Conservation (phyloP, 2,797 vertebrate species). For the Siniperca obscura region DNA sequence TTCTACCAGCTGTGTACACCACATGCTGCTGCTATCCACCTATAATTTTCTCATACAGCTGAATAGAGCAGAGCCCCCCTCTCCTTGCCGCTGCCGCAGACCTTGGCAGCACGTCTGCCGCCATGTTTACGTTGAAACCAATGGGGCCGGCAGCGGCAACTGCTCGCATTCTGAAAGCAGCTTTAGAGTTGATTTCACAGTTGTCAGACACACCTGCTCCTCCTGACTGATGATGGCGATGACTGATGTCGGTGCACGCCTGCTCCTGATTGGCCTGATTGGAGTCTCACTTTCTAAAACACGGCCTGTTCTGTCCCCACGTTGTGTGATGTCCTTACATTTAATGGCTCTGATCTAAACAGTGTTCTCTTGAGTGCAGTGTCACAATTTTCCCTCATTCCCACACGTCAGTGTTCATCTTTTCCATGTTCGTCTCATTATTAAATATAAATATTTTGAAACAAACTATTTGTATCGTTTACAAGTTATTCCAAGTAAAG, state of each 20-base stretch:
- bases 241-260: not conserved
- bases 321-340: not conserved
- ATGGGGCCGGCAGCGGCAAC: too few relatives aligned
- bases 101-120: too few relatives aligned
- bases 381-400: not conserved
- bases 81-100: too few relatives aligned
- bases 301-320: not conserved
- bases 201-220: constrained; percentile 27
- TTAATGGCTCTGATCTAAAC: not conserved
- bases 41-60: too few relatives aligned
- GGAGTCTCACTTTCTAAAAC: not conserved
- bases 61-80: too few relatives aligned
- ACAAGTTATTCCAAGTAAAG: too few relatives aligned
- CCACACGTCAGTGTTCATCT: not conserved
- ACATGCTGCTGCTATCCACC: too few relatives aligned
- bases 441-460: not conserved
- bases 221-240: constrained; percentile 2
- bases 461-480: not conserved
- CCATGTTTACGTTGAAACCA: too few relatives aligned
- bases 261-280: constrained; percentile 13
- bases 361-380: not conserved
- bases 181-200: constrained; percentile 23
- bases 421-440: not conserved
- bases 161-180: too few relatives aligned
- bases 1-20: too few relatives aligned